phyloP scores from a whole-genome alignment of 2,113 vertebrate species.

The Xiphophorus maculatus region DNA sequence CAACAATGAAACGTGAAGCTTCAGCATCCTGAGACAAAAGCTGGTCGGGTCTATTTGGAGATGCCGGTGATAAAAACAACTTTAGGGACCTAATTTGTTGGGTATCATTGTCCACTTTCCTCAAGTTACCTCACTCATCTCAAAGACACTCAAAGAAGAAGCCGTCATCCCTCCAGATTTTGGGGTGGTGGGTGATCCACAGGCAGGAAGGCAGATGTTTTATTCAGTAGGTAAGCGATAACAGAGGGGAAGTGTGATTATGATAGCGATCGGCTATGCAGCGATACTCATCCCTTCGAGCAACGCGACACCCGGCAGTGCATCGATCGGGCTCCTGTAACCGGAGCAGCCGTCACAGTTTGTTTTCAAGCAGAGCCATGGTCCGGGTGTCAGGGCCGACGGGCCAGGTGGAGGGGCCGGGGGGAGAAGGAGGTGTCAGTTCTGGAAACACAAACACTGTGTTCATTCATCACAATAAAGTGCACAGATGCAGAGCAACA shows the following conservation, averaged over 20 bases:
- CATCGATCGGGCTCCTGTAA: conserved; percentile 74
- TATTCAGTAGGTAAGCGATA: conserved; percentile 80
- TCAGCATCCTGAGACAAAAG: conserved; percentile 40
- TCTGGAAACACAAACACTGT: conserved; percentile 45
- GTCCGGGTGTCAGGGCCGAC: conserved; percentile 49
- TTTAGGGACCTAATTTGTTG: conserved; percentile 39
- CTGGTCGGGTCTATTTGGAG: conserved; percentile 39
- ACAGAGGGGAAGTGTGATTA: conserved; percentile 82
- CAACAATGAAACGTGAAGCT: conserved; percentile 14
- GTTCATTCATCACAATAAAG: conserved; percentile 43
- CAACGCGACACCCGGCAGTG: conserved; percentile 73
- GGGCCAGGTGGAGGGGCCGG: conserved; percentile 43
- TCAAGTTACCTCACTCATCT: conserved; percentile 53
- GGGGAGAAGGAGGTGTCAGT: conserved; percentile 13
- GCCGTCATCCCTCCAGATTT: conserved; percentile 57
- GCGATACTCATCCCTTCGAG: conserved; percentile 69
- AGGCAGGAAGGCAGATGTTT: conserved; percentile 79
- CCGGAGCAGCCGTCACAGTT: conserved; percentile 61
- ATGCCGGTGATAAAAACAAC: conserved; percentile 52
- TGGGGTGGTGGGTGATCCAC: conserved; percentile 32
- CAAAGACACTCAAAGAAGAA: conserved; percentile 57
- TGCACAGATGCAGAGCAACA: conserved; percentile 33
- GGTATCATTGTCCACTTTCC: conserved; percentile 33
- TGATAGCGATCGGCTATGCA: conserved; percentile 79
- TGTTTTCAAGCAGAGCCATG: conserved; percentile 76